phyloP scores from a whole-genome alignment of 1,140 invertebrate genomes.

The Cecropterus lyciades region DNA sequence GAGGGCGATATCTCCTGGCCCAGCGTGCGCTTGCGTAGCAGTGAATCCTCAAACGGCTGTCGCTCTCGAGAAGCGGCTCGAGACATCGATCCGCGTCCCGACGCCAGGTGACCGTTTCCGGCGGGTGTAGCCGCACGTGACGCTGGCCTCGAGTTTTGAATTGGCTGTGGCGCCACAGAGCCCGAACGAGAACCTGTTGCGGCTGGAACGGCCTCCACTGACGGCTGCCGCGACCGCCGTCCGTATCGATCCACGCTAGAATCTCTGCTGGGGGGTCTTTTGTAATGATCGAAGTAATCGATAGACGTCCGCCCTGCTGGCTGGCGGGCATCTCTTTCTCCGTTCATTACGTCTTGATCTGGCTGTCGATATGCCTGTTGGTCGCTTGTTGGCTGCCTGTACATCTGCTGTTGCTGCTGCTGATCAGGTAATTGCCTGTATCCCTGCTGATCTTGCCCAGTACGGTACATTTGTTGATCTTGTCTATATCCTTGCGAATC shows the following conservation, averaged over 20 bases:
- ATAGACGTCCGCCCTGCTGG: slow-evolving; percentile 85
- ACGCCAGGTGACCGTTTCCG: slow-evolving; percentile 83
- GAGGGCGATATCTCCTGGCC: slow-evolving; percentile 95
- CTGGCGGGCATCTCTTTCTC: slow-evolving; percentile 66
- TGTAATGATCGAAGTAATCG: slow-evolving; percentile 96
- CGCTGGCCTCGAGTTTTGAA: slow-evolving; percentile 63
- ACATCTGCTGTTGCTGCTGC: slow-evolving; percentile 58
- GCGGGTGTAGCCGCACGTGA: slow-evolving; percentile 73
- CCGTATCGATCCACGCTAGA: slow-evolving; percentile 94
- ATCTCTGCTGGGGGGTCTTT: slow-evolving; percentile 93
- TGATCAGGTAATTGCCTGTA: slow-evolving; percentile 57
- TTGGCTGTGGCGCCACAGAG: slow-evolving; percentile 82
- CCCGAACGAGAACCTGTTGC: slow-evolving; percentile 59
- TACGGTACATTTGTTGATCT: slow-evolving; percentile 53
- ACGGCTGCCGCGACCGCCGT: slow-evolving; percentile 89
- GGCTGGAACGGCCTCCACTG: slow-evolving; percentile 85
- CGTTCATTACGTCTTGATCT: slow-evolving; percentile 65
- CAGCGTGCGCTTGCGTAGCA: slow-evolving; percentile 90
- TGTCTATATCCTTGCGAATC: slow-evolving; percentile 58
- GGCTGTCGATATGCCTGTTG: slow-evolving; percentile 48
- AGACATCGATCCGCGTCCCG: slow-evolving; percentile 77
- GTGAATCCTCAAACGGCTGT: slow-evolving; percentile 91
- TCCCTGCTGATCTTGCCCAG: slow-evolving; percentile 54
- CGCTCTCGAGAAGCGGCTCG: slow-evolving; percentile 76
- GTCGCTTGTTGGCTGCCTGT: too few species aligned